Conservation (phyloP, 2,113 vertebrate species). For the Phaetusa simplex region DNA sequence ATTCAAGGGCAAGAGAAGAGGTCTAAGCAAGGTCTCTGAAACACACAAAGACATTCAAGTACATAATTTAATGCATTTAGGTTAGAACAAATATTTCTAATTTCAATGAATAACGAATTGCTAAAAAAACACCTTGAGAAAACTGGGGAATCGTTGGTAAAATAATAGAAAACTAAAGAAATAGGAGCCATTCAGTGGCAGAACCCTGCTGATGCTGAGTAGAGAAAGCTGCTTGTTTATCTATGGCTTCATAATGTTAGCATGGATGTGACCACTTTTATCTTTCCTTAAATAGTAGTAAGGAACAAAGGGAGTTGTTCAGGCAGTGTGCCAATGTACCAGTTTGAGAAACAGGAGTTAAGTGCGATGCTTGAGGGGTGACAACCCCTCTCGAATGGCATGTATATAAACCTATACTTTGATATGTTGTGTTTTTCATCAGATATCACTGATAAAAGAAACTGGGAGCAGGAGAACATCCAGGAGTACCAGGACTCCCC, state of each 20-base stretch:
- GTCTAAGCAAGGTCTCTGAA: neutral
- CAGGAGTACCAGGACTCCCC: constrained; percentile 77
- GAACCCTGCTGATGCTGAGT: neutral
- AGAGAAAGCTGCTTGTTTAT: neutral
- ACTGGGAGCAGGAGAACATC: constrained; percentile 82
- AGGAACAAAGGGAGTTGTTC: neutral
- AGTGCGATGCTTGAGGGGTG: neutral
- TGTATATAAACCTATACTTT: neutral
- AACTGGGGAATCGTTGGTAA: neutral
- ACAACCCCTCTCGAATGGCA: neutral
- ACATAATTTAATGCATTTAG: neutral
- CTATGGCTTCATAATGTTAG: neutral
- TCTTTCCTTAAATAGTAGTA: neutral
- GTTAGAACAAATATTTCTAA: neutral
- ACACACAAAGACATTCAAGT: neutral
- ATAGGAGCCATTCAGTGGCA: neutral
- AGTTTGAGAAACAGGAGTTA: neutral
- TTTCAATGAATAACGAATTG: neutral
- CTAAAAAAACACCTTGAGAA: neutral
- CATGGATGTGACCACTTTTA: neutral
- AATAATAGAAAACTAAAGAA: neutral
- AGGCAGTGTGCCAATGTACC: neutral
- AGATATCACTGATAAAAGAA: constrained; percentile 77
- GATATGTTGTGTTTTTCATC: constrained; percentile 18
- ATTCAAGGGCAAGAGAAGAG: neutral